A percentile compares a stretch with the other conserved stretches of the same genome.
These are phyloP conservation scores for Sebastiscus albofasciatus DNA, from an alignment of 2,797 vertebrate species.

Conservation along the genomic window DNA sequence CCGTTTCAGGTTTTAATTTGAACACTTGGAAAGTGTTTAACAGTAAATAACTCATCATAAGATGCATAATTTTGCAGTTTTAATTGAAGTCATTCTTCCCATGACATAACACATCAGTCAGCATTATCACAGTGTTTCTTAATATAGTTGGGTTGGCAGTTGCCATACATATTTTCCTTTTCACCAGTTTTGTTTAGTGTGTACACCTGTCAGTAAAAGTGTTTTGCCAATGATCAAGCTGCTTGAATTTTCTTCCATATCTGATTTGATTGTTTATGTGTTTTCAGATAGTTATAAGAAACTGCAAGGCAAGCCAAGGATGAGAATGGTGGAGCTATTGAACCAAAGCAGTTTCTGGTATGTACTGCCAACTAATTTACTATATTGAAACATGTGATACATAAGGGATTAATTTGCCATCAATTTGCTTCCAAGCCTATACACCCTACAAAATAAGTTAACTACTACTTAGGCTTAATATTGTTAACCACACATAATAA, in stretches of 20 bases:
- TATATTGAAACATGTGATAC: neutral
- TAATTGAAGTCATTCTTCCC: neutral
- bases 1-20: neutral
- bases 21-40: neutral
- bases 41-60: neutral
- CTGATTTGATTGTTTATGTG: constrained; percentile 10
- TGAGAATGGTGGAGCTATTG: constrained; percentile 64
- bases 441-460: neutral
- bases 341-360: constrained; percentile 78
- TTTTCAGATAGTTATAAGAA: constrained; percentile 65
- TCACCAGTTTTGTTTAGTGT: neutral
- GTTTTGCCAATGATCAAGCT: neutral
- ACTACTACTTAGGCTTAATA: neutral
- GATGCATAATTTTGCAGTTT: neutral
- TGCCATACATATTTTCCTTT: neutral
- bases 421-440: neutral
- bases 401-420: neutral
- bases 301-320: constrained; percentile 57
- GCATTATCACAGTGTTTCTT: neutral
- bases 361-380: constrained; percentile 42
- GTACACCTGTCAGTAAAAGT: neutral
- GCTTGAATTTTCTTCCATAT: neutral
- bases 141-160: neutral
- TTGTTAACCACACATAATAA: neutral
- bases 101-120: neutral